Percentiles rank a stretch among this genome's conserved stretches.
Evolutionary conservation across 2,113 vertebrate genomes (phyloP).

Genomic region (Platanista minor): DNA sequence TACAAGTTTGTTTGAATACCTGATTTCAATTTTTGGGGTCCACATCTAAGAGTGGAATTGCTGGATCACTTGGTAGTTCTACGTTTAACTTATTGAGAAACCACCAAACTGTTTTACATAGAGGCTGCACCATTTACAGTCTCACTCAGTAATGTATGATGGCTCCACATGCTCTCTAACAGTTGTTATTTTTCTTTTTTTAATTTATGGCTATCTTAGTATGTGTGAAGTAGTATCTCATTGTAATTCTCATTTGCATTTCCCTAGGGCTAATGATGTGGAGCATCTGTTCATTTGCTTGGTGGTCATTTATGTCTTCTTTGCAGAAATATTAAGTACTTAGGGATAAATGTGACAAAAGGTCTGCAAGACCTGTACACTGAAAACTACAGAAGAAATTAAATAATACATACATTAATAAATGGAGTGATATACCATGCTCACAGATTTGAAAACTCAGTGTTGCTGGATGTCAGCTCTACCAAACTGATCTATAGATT

Average conservation of each 20-base stretch:
- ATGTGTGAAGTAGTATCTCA: not conserved
- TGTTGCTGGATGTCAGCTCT: not conserved
- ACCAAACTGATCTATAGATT: not conserved
- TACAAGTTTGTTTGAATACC: not conserved
- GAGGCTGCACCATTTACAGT: not conserved
- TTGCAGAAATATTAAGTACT: not conserved
- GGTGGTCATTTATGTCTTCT: not conserved
- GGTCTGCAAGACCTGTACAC: not conserved
- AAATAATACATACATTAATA: not conserved
- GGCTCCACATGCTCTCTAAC: not conserved
- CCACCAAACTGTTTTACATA: not conserved
- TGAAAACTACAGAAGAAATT: not conserved
- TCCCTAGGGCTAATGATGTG: not conserved
- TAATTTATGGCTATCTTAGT: not conserved
- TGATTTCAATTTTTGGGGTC: not conserved
- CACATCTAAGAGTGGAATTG: not conserved
- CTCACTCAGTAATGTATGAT: not conserved
- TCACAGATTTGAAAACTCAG: not conserved
- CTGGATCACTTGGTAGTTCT: not conserved
- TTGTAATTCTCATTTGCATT: not conserved
- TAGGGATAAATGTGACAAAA: not conserved
- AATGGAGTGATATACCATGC: not conserved
- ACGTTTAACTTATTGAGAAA: not conserved
- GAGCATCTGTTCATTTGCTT: not conserved
- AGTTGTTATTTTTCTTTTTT: not conserved